Base-by-base conservation (phyloP, 2,113 vertebrate species). In the Otis tarda region DNA sequence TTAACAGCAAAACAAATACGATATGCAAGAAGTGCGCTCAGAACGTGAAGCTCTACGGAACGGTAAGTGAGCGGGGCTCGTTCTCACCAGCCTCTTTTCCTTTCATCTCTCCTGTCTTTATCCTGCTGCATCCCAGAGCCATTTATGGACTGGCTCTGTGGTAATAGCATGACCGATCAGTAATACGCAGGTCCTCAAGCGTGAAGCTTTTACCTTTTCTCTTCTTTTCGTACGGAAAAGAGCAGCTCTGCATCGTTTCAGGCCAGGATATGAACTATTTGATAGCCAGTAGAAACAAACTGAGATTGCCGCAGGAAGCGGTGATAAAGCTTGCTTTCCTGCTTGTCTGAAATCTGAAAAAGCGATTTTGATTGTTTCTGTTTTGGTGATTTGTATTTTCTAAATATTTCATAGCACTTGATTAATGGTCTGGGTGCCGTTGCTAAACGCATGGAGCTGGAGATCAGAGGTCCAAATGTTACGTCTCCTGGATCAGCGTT, bases 11-110 rank as follows among this genome's bases (percentile, higher is more conserved):
- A 97, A 98, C 98, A 92, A 98, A 98, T 95, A 98, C 98, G 2
- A 98, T 98, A 97, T 98, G 98, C 97, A 98, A 98, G 97, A 98
- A 98, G 79, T 98, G 98, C 86, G 98, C 98, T 94, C 98, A 98
- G 97, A 98, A 98, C 2, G 98, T 98, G 89, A 98, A 98, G 96
- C 96, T 98, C 76, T 98, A 98, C 3, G 98, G 98, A 80, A 98
- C 98, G 35, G 98, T 98, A 97, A 97, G 98, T 98, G 70, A 89
- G 69, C 2, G 6, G 64, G 82, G 35, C 80, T 88, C 15, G 4
- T 49, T 78, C 69, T 70, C 71, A 35, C 10, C 41, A 67, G 71
- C 59, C 37, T 85, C n/a, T 41, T 47, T 57, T 50, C 43, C 69
- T 94, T 95, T 94, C 57, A 45, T 94, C 65, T 76, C 39, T 41